Evolutionary conservation across 2,797 vertebrate species (phyloP).

Genomic region (Tangara arthus): DNA sequence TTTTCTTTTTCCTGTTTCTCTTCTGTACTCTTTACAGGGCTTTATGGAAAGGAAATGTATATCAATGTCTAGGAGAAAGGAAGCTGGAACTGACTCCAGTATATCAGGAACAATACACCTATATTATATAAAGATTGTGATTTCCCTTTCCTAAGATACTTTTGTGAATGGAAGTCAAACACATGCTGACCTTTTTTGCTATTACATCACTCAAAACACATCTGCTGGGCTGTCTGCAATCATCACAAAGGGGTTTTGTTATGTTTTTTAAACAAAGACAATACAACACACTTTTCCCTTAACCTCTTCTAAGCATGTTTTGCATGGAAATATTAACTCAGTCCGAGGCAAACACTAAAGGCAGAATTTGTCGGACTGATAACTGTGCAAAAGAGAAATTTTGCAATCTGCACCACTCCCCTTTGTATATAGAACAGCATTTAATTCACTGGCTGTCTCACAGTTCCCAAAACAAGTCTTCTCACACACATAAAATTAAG

Average conservation of each 20-base stretch:
- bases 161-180: conserved; percentile 44
- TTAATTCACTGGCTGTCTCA: not conserved
- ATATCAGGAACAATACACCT: not conserved
- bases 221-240: conserved; percentile 7
- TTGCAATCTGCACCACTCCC: not conserved
- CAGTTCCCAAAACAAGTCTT: not conserved
- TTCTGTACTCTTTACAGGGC: not conserved
- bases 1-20: conserved; percentile 6
- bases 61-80: not conserved
- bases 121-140: not conserved
- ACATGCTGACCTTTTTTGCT: not conserved
- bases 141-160: conserved; percentile 45
- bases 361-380: not conserved
- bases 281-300: not conserved
- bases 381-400: not conserved
- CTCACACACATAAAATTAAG: not conserved
- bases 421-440: not conserved
- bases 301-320: not conserved
- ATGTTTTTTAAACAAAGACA: not conserved
- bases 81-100: conserved; percentile 22
- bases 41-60: conserved; percentile 11
- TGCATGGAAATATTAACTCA: not conserved
- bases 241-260: not conserved
- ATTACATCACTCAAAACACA: conserved; percentile 50
- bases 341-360: not conserved